These are phyloP conservation scores for Ecliptopera silaceata DNA, from an alignment of 2,888 invertebrate species.

Conservation along the genomic window DNA sequence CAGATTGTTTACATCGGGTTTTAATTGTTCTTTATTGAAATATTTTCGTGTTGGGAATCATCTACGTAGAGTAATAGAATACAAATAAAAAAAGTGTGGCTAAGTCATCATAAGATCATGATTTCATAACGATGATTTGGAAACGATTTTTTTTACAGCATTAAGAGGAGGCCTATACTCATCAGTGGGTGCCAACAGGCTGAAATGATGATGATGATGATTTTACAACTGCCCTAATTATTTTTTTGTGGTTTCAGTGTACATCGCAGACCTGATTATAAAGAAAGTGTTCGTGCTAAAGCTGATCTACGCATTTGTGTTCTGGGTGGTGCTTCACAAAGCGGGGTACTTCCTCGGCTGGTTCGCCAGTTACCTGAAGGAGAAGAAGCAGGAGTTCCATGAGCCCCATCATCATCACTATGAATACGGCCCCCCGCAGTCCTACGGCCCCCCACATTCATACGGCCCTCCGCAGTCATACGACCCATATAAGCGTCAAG, in stretches of 20 bases:
- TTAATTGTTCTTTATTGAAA: too few relatives aligned
- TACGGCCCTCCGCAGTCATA: conserved; percentile 11
- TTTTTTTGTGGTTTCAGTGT: conserved; percentile 53
- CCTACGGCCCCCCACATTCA: conserved; percentile 32
- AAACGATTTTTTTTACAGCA: too few relatives aligned
- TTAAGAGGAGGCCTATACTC: too few relatives aligned
- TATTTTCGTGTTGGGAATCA: too few relatives aligned
- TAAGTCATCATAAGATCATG: too few relatives aligned
- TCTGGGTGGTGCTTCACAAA: conserved; percentile 72
- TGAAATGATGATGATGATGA: too few relatives aligned
- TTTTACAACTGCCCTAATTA: neutral
- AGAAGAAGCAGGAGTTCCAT: conserved; percentile 59
- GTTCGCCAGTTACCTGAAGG: conserved; percentile 70
- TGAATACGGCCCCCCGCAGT: conserved; percentile 44
- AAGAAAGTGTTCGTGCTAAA: conserved; percentile 76
- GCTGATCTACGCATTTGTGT: conserved; percentile 69
- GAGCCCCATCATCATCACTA: conserved; percentile 44
- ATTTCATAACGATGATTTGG: too few relatives aligned
- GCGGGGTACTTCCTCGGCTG: conserved; percentile 75
- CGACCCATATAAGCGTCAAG: conserved; percentile 45
- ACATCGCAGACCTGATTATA: conserved; percentile 66
- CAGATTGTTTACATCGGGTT: too few relatives aligned
- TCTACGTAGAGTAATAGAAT: too few relatives aligned
- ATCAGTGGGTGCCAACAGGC: too few relatives aligned
- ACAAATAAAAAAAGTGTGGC: too few relatives aligned